These are phyloP conservation scores for Drosophila testacea DNA, from an alignment of 2,888 invertebrate genomes.

Conservation along the genomic window DNA sequence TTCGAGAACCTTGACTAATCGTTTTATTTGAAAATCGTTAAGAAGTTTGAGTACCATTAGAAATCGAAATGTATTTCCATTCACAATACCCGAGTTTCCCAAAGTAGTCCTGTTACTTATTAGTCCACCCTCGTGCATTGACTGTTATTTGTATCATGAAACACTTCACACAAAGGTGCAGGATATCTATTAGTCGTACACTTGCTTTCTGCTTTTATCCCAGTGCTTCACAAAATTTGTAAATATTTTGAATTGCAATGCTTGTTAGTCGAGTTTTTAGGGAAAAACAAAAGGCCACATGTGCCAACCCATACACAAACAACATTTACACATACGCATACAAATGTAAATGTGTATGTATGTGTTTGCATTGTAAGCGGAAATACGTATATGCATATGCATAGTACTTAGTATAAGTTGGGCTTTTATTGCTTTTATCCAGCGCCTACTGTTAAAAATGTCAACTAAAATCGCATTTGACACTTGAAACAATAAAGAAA, in stretches of 20 bases:
- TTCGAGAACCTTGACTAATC: accelerated
- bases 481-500: conserved; percentile 52
- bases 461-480: conserved; percentile 48
- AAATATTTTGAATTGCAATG: conserved; percentile 44
- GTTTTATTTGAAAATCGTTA: too few relatives aligned
- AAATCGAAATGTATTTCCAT: too few relatives aligned
- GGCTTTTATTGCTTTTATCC: conserved; percentile 45
- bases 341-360: conserved; percentile 13
- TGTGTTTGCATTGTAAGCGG: conserved; percentile 22
- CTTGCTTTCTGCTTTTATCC: neutral
- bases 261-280: conserved; percentile 38
- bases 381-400: conserved; percentile 4
- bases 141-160: neutral
- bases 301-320: conserved; percentile 1
- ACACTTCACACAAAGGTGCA: neutral
- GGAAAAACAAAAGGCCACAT: conserved; percentile 39
- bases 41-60: too few relatives aligned
- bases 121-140: neutral
- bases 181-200: neutral
- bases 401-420: conserved; percentile 24
- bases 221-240: neutral
- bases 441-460: conserved; percentile 30
- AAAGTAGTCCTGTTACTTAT: too few relatives aligned
- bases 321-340: neutral
- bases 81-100: too few relatives aligned